Evolutionary conservation across 1,140 invertebrate genomes (phyloP).

Genomic region (Drosophila arizonae): DNA sequence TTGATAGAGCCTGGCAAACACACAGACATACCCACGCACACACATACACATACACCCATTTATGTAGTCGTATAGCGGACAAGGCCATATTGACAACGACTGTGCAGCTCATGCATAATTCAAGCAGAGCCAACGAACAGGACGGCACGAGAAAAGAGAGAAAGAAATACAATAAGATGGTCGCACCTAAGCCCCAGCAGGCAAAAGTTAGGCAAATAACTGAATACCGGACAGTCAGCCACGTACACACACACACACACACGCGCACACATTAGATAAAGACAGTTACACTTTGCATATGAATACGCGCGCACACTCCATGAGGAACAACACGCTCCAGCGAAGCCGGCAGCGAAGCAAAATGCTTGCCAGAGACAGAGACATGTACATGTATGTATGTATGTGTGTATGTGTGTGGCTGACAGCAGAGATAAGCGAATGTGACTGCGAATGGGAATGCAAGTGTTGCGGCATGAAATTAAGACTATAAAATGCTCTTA

Average conservation of each 20-base stretch:
- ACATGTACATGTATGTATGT: neutral
- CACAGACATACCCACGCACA: neutral
- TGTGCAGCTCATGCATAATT: slow-evolving; percentile 71
- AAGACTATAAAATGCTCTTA: neutral
- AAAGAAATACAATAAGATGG: slow-evolving; percentile 48
- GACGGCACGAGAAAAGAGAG: slow-evolving; percentile 6
- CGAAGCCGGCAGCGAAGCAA: slow-evolving; percentile 22
- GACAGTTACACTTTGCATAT: slow-evolving; percentile 58
- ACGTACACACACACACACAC: neutral
- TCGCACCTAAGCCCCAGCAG: slow-evolving; percentile 29
- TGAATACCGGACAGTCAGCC: slow-evolving; percentile 31
- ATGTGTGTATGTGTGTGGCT: neutral
- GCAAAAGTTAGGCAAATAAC: slow-evolving; percentile 69
- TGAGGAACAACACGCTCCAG: slow-evolving; percentile 20
- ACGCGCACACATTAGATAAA: neutral
- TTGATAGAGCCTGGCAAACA: slow-evolving; percentile 57
- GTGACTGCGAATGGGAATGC: neutral
- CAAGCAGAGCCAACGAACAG: slow-evolving; percentile 38
- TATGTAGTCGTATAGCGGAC: slow-evolving; percentile 11
- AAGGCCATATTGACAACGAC: slow-evolving; percentile 67
- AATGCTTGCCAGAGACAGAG: slow-evolving; percentile 15
- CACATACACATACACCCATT: slow-evolving; percentile 1
- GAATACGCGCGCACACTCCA: slow-evolving; percentile 10
- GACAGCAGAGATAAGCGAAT: slow-evolving; percentile 50
- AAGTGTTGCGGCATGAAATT: slow-evolving; percentile 9